Base-by-base conservation (phyloP, 2,797 vertebrate genomes). In the Lycodopsis pacificus region DNA sequence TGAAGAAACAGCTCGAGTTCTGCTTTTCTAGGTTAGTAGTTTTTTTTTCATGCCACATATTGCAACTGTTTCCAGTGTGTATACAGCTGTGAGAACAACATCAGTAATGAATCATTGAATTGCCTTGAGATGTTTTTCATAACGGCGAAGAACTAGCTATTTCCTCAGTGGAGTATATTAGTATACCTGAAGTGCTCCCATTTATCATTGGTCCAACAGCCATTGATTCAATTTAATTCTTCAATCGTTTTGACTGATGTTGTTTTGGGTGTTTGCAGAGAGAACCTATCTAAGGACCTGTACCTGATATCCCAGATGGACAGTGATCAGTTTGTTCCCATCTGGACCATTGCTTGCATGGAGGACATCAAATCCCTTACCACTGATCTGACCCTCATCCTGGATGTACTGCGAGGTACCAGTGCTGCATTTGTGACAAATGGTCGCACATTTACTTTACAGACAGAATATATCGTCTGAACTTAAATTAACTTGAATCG, bases 281-380 rank as follows among this genome's bases (percentile, higher is more conserved):
- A 99, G 92, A 99, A 99, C 89, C 93, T 99, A 19, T 97, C 97
- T 0, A 99, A 99, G 94, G 98, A 99, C 91, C 96, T 99, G 54
- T 99, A 99, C 91, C 92, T 99, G 89, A 98, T 99, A 93, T 99
- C 98, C 76, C 98, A 99, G 92, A 99, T 99, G 98, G 98, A 99
- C 88, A 97, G 97, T 64, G 98, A 99, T 91, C 97, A 99, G 87
- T 99, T 99, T 89, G 92, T 99, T 84, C 97, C 98, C 1, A 96
- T 99, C 90, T 99, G 97, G 97, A 98, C 97, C 51, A 95, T 99
- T 80, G 97, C 98, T 89, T 99, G 97, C 87, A 97, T 99, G 96
- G 98, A 99, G 93, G 97, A 96, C 86, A 96, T 99, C 82, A 99
- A 99, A 94, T 96, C 97, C 69, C 95, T 99, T 75, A 99, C 98